A percentile compares a stretch with the other conserved stretches of the same genome.
Evolutionary conservation across 2,888 invertebrate species (phyloP).

Genomic region (Pyrgus malvae): DNA sequence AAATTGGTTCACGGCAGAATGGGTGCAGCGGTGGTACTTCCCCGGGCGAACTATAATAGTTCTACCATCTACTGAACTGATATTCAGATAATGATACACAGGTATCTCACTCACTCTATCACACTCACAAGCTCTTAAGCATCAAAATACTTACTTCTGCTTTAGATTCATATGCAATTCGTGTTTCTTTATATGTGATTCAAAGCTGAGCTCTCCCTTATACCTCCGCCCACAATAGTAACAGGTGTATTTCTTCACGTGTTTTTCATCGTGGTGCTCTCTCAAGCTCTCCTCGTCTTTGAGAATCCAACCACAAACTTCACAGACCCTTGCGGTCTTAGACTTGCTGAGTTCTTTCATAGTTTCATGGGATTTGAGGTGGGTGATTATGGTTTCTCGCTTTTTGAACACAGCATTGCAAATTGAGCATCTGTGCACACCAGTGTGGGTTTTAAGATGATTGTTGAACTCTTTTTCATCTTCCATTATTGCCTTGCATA

Average conservation of each 20-base stretch:
- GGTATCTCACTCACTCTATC: not conserved
- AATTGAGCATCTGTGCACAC: slow-evolving; percentile 54
- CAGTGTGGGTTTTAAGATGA: slow-evolving; percentile 58
- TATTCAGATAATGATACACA: too few species aligned
- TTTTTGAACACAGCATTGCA: slow-evolving; percentile 62
- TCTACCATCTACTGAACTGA: too few species aligned
- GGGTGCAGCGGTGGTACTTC: too few species aligned
- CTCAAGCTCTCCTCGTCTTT: slow-evolving; percentile 44
- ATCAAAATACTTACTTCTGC: slow-evolving; percentile 5
- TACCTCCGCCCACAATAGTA: slow-evolving; percentile 69
- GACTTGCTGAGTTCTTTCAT: slow-evolving; percentile 37
- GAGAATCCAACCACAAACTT: slow-evolving; percentile 57
- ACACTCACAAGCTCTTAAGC: too few species aligned
- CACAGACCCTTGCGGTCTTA: slow-evolving; percentile 53
- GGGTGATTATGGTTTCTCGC: slow-evolving; percentile 53
- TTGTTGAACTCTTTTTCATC: slow-evolving; percentile 52
- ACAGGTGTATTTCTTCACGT: slow-evolving; percentile 62
- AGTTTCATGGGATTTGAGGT: slow-evolving; percentile 56
- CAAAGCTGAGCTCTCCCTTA: slow-evolving; percentile 56
- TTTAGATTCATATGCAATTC: slow-evolving; percentile 44
- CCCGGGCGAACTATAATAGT: too few species aligned
- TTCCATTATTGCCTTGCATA: slow-evolving; percentile 60
- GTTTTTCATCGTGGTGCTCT: slow-evolving; percentile 54
- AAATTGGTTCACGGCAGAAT: too few species aligned
- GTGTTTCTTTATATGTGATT: slow-evolving; percentile 66